Conservation (phyloP, 64 coral and sea anemone species). For the Trachythela sp. region DNA sequence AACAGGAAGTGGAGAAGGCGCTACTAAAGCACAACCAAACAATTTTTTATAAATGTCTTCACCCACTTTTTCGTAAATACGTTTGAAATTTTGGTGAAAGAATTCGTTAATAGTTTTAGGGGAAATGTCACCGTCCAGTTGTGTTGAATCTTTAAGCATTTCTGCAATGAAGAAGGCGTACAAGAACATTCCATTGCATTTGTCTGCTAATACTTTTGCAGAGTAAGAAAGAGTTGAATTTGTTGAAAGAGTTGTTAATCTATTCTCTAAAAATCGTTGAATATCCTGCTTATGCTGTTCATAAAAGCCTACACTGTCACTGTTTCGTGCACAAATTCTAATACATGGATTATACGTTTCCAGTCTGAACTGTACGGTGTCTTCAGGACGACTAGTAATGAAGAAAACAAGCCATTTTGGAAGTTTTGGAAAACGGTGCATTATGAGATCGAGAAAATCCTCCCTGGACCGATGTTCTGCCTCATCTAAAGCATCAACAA, state of each 20-base stretch:
- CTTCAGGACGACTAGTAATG: slow-evolving; percentile 39
- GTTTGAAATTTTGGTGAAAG: slow-evolving; percentile 27
- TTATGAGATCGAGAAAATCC: slow-evolving; percentile 29
- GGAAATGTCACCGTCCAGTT: background rate
- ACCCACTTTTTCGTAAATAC: slow-evolving; percentile 6
- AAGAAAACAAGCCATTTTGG: slow-evolving; percentile 28
- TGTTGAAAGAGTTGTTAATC: background rate
- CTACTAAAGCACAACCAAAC: slow-evolving; percentile 36
- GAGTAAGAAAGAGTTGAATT: background rate
- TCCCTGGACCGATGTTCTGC: slow-evolving; percentile 22
- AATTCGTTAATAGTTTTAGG: slow-evolving; percentile 25
- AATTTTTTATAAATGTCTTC: slow-evolving; percentile 14
- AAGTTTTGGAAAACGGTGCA: background rate
- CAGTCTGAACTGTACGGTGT: background rate
- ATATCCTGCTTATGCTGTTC: slow-evolving; percentile 18
- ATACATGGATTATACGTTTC: slow-evolving; percentile 27
- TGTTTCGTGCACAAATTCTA: slow-evolving; percentile 5
- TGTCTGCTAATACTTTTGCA: background rate
- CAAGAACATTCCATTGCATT: slow-evolving; percentile 38
- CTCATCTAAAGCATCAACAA: slow-evolving; percentile 41
- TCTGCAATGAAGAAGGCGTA: background rate
- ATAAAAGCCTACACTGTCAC: background rate
- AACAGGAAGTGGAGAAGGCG: slow-evolving; percentile 37
- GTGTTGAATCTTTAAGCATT: background rate
- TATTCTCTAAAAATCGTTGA: background rate